Percentiles rank a stretch among this genome's conserved stretches.
phyloP scores from a whole-genome alignment of 2,797 vertebrate species.

The Gephyroberyx darwinii region DNA sequence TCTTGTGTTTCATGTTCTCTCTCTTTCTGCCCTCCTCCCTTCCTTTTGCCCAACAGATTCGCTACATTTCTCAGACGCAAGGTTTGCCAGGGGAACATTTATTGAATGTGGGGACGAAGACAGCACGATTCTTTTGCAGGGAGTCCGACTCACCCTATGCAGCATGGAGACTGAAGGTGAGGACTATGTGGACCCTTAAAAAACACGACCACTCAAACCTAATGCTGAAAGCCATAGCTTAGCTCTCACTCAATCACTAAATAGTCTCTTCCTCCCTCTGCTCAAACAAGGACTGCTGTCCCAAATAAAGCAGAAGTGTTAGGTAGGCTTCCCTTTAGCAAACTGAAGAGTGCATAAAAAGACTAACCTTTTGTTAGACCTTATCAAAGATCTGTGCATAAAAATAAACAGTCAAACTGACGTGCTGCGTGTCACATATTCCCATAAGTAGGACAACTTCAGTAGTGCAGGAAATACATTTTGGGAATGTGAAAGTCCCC shows the following conservation, averaged over 20 bases:
- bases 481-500: not conserved
- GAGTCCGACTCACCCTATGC: constrained; percentile 91
- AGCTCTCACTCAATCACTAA: constrained; percentile 2
- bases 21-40: not conserved
- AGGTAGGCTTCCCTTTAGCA: not conserved
- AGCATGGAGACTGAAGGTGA: constrained; percentile 97
- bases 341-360: not conserved
- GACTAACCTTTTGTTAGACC: not conserved
- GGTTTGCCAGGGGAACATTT: constrained; percentile 94
- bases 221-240: constrained; percentile 3
- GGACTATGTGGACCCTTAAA: constrained; percentile 20
- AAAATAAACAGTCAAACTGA: not conserved
- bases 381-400: not conserved
- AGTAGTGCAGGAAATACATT: not conserved
- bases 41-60: constrained; percentile 85
- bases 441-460: not conserved
- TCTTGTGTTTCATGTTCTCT: not conserved
- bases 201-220: not conserved
- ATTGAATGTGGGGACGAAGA: constrained; percentile 95
- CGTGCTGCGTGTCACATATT: not conserved
- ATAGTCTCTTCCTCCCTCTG: constrained; percentile 7
- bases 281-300: constrained; percentile 11
- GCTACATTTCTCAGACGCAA: constrained; percentile 99
- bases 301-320: not conserved
- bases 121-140: constrained; percentile 94